Evolutionary conservation across 2,888 invertebrate species (phyloP), one percentile per base, ranked within the genome.

Genomic region (Ichneumoninae sp.): DNA sequence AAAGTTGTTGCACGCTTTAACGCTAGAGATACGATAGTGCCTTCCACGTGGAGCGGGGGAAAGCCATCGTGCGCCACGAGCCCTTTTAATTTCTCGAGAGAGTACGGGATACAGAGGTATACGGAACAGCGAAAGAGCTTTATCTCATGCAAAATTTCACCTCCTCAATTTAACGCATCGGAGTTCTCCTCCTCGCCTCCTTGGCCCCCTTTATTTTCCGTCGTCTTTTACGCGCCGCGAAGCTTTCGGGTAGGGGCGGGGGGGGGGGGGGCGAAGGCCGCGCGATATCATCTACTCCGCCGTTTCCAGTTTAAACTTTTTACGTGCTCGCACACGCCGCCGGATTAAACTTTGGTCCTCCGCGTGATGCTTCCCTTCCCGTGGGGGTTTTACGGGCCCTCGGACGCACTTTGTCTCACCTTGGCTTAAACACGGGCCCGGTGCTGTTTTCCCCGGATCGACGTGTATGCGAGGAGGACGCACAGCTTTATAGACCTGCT

Each of bases 301-400:
- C 88, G 87, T 89, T 85, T 80, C 87, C 30, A 88, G 87, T 89
- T 88, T 87, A 90, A 91, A 91, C 90, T 91, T 91, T 91, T 91
- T 91, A 90, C 88, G 88, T 88, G 87, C 88, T 90, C 81, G 74
- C 81, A 84, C 84, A 84, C 84, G 81, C 76, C 87, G 88, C 88
- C 86, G 88, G 89, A 91, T 91, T 91, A 90, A 91, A 91, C 90
- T 91, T 90, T 86, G 86, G 87, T 87, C 80, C 80, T 69, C 85
- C 47, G 44, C 47, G 16, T 73, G 50, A 22, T 19, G 2, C 4
- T n/a, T 60, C 44, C 16, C 22, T 36, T 13, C 66, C 76, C 52
- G 79, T 57, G 78, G 73, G 77, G 73, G 57, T 79, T 40, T 68
- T 74, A 65, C 57, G 68, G 66, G 30, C n/a, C 76, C 80, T 69